Base-by-base conservation (phyloP, 64 coral and sea anemone species). In the Montipora sp. region DNA sequence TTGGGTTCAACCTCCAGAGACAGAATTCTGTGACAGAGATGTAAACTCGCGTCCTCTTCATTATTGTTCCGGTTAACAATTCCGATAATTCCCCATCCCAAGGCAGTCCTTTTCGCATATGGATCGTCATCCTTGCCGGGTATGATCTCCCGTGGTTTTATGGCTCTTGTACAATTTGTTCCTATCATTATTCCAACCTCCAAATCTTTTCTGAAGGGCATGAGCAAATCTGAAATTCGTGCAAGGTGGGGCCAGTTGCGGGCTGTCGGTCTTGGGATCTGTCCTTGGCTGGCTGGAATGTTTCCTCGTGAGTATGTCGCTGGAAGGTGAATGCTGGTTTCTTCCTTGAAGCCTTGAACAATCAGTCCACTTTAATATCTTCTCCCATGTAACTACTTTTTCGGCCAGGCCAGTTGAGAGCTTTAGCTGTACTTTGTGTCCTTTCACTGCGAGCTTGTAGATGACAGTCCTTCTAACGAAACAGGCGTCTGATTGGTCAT, bases 231-330 rank as follows among this genome's bases (percentile, higher is more conserved):
- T n/a, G 2, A 0, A n/a, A 74, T 27, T 18, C 2, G 71, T 22
- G 18, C 8, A 36, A 74, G 71, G 18, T 43, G 71, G 15, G 71
- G 19, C 71, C 71, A 74, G 18, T 74, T 74, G 16, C 18, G 71
- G 13, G 71, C 71, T 74, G 71, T 74, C 71, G 71, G 71, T 74
- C 71, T 74, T 74, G 71, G 71, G n/a, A 74, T 74, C 11, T 74
- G 71, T 0, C 71, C 71, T 74, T 18, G 15, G 12, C 3, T 74
- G 71, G 71, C 71, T 74, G 71, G 22, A 43, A 74, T 74, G 10
- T 2, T 11, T 57, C 10, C 53, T 57, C 53, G 53, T 0, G 53
- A 57, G 53, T 2, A 57, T 57, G 51, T 11, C 10, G 7, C 53
- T 57, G 3, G 53, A 8, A 57, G 53, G 1, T 11, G 53, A 11